Base-by-base conservation (phyloP, 2,888 invertebrate species). In the Muschampia plurimacula region DNA sequence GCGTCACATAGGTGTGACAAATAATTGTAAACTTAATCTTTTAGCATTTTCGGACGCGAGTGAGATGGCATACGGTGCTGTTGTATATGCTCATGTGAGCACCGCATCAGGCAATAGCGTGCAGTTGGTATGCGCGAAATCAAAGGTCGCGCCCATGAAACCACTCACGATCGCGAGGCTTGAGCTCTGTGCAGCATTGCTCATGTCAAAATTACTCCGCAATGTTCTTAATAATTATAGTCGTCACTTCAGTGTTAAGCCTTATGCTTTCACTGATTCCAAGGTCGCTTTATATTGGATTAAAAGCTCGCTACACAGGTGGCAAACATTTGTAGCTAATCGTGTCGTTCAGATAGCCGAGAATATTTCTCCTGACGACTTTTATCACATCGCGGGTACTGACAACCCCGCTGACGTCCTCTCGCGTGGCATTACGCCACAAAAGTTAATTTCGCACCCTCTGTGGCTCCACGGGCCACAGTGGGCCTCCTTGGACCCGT, bases 31-130 rank as follows among this genome's bases (percentile, higher is more conserved):
- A 5, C 12, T 74, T 1, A 3, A 15, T n/a, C 68, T 74, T 15
- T 36, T 74, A n/a, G 74, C 72, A 15, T 74, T 74, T 41, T 69
- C 72, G 9, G 77, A 77, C 52, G 74, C 75, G 10, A 73, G 73
- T 49, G 75, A 77, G 69, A 1, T 28, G 8, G 74, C 75, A 2
- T 76, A 74, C 28, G 74, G 76, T 4, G 74, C 66, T 12, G 70
- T 74, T 0, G 73, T 77, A 5, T 74, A 74, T 36, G 22, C 68
- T 49, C 69, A 74, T 22, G 62, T 72, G 55, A 55, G 22, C 22
- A 55, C 55, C 55, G 22, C 55, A 22, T 55, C 55, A 10, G 55
- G 55, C 22, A 55, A 55, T 22, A 55, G 9, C 55, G 55, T 55
- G 55, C 55, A 55, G 55, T 22, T 55, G 22, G 55, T 55, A 28